phyloP scores from a whole-genome alignment of 2,113 vertebrate species.

The Poeciliopsis prolifica region DNA sequence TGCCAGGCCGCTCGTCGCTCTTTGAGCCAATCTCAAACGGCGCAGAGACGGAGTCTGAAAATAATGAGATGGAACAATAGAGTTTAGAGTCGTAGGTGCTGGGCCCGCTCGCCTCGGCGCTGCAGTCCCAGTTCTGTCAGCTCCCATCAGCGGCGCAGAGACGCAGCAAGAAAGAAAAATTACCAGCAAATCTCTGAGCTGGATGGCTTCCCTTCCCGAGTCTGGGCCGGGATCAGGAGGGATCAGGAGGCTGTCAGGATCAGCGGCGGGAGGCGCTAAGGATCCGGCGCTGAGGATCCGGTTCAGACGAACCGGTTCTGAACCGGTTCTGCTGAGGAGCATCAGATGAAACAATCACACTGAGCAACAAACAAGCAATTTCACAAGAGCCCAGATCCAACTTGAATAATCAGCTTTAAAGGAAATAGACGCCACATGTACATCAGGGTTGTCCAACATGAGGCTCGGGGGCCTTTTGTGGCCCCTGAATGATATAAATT shows the following conservation, averaged over 20 bases:
- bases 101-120: slow-evolving; percentile 18
- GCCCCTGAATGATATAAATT: no score
- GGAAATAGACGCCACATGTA: no score
- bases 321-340: accelerated
- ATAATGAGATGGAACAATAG: slow-evolving; percentile 32
- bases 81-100: slow-evolving; percentile 39
- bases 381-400: no score
- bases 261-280: slow-evolving; percentile 3
- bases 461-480: no score
- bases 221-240: slow-evolving; percentile 27
- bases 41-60: slow-evolving; percentile 12
- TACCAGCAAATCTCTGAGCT: slow-evolving; percentile 29
- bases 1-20: neutral
- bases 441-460: no score
- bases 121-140: slow-evolving; percentile 70
- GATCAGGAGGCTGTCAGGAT: slow-evolving; percentile 18
- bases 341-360: neutral
- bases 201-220: slow-evolving; percentile 5
- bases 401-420: no score
- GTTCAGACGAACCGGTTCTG: neutral
- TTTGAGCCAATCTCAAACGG: slow-evolving; percentile 9
- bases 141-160: slow-evolving; percentile 42
- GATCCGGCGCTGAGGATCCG: neutral
- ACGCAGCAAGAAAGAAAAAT: slow-evolving; percentile 19
- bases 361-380: no score